Conservation (phyloP, 2,113 vertebrate genomes). For the Nycticebus coucang region DNA sequence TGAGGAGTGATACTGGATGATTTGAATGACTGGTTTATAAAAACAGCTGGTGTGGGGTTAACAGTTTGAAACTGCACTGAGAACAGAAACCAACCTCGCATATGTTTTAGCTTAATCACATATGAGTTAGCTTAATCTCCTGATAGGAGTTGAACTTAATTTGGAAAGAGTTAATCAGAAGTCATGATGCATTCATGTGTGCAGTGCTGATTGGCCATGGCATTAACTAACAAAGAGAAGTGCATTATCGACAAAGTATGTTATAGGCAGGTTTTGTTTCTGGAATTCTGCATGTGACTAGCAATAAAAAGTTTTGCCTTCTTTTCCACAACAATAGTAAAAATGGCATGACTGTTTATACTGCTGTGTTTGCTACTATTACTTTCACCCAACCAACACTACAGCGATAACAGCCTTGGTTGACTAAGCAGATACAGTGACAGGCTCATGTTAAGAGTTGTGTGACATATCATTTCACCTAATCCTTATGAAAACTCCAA, state of each 20-base stretch:
- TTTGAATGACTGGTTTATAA: conserved; percentile 74
- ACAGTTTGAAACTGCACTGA: conserved; percentile 66
- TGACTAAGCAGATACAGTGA: not conserved
- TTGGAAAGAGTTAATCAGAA: conserved; percentile 58
- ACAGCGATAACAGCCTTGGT: not conserved
- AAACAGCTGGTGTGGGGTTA: conserved; percentile 81
- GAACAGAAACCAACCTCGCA: conserved; percentile 67
- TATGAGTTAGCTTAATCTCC: conserved; percentile 70
- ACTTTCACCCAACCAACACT: not conserved
- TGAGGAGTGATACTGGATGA: conserved; percentile 65
- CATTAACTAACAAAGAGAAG: conserved; percentile 2
- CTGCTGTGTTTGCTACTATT: not conserved
- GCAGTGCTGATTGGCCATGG: conserved; percentile 12
- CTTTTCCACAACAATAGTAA: not conserved
- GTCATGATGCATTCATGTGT: not conserved
- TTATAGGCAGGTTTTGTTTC: not conserved
- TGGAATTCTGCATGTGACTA: not conserved
- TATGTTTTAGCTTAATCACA: conserved; percentile 66
- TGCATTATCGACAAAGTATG: conserved; percentile 7
- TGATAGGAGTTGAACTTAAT: conserved; percentile 68
- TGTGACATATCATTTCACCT: not conserved
- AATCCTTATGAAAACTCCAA: not conserved
- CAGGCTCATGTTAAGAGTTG: not conserved
- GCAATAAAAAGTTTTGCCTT: not conserved
- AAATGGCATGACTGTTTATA: not conserved